Percentiles rank a stretch among this genome's conserved stretches.
Conservation (phyloP, 2,113 vertebrate genomes). For the Prietella phreatophila region DNA sequence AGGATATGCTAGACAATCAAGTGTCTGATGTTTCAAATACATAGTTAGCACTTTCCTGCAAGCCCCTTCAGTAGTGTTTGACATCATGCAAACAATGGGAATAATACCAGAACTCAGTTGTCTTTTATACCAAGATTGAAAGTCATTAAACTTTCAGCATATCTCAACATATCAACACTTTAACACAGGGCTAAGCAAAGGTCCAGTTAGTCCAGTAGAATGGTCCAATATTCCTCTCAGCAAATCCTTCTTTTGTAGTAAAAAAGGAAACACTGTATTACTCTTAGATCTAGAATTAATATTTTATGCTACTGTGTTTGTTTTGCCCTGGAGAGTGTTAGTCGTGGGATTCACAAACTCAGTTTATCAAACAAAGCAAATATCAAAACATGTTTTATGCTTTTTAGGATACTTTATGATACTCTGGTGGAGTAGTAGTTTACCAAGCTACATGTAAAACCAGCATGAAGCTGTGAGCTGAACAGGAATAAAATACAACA, state of each 20-base stretch:
- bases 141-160: background rate
- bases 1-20: background rate
- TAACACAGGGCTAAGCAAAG: background rate
- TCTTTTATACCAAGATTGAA: background rate
- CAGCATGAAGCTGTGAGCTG: background rate
- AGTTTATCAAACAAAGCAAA: background rate
- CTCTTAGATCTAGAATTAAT: constrained; percentile 28
- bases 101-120: constrained; percentile 3
- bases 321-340: constrained; percentile 26
- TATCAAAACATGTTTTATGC: background rate
- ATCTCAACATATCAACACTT: background rate
- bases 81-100: background rate
- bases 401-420: background rate
- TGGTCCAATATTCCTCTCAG: background rate
- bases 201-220: constrained; percentile 6
- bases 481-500: background rate
- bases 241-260: background rate
- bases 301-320: constrained; percentile 26
- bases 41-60: background rate
- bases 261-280: background rate
- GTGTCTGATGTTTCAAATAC: constrained; percentile 10
- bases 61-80: background rate
- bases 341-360: background rate
- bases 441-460: background rate
- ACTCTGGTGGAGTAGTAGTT: background rate